These are phyloP conservation scores for Synanthedon andrenaeformis DNA, from an alignment of 2,888 invertebrate species.

Conservation along the genomic window DNA sequence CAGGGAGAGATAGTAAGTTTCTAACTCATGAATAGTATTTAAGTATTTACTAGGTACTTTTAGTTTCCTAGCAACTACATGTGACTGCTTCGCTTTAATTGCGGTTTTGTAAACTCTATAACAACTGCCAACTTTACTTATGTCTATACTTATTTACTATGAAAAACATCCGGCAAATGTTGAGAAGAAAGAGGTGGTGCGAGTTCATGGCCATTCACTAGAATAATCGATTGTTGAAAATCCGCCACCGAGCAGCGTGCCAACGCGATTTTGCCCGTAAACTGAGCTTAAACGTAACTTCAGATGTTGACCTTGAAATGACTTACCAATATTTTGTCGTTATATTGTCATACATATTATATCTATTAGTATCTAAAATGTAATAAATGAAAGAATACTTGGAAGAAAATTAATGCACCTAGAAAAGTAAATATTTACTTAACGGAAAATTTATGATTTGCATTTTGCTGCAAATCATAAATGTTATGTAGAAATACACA, in stretches of 20 bases:
- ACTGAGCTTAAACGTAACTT: too few species aligned
- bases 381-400: too few species aligned
- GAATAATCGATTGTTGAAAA: conserved; percentile 54
- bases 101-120: not conserved
- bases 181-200: conserved; percentile 24
- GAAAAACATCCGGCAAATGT: conserved; percentile 24
- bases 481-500: conserved; percentile 12
- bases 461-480: conserved; percentile 14
- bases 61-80: not conserved
- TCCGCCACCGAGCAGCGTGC: conserved; percentile 25
- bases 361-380: too few species aligned
- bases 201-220: conserved; percentile 49
- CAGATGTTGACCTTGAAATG: not conserved
- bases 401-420: too few species aligned
- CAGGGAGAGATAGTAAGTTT: conserved; percentile 25
- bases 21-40: conserved; percentile 46
- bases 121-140: not conserved
- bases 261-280: conserved; percentile 9
- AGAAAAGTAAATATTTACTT: not conserved
- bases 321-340: not conserved
- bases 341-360: too few species aligned
- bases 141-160: conserved; percentile 22
- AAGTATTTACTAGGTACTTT: conserved; percentile 15
- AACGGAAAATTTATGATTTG: not conserved
- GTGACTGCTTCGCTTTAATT: not conserved